These are phyloP conservation scores for Podarcis muralis DNA, from an alignment of 2,113 vertebrate species.

Conservation along the genomic window DNA sequence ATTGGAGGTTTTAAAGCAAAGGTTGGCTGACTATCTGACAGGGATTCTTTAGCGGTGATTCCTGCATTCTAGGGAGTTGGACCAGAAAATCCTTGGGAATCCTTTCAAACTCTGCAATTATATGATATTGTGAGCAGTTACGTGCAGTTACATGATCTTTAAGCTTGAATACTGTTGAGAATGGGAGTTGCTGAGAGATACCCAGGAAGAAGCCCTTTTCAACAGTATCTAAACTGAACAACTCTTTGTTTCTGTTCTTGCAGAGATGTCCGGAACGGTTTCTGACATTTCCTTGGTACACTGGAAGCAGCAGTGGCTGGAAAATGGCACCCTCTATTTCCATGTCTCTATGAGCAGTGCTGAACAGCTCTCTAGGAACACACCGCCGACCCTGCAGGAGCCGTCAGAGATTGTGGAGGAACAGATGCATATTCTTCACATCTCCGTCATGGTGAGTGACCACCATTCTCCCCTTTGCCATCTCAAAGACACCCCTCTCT, in stretches of 20 bases:
- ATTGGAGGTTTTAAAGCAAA: too few relatives aligned
- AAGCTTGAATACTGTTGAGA: background rate
- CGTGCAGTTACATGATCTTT: background rate
- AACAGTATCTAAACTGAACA: rapidly evolving
- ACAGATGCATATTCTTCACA: slow-evolving; percentile 95
- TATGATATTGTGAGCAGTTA: too few relatives aligned
- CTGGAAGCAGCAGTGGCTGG: slow-evolving; percentile 99
- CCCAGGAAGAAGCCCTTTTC: too few relatives aligned
- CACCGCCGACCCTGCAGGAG: slow-evolving; percentile 84
- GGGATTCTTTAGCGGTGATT: too few relatives aligned
- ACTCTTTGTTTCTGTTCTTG: slow-evolving; percentile 54
- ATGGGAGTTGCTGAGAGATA: background rate
- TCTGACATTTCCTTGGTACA: slow-evolving; percentile 94
- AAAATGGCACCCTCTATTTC: slow-evolving; percentile 96
- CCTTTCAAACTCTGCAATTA: too few relatives aligned
- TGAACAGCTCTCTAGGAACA: slow-evolving; percentile 84
- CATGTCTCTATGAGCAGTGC: slow-evolving; percentile 91
- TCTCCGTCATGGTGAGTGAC: slow-evolving; percentile 95
- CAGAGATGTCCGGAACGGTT: slow-evolving; percentile 94
- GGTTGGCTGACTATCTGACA: too few relatives aligned
- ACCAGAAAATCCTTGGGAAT: too few relatives aligned
- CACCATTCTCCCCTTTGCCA: background rate
- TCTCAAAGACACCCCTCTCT: background rate
- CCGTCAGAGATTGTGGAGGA: slow-evolving; percentile 91
- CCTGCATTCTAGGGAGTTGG: too few relatives aligned